Percentiles rank a stretch among this genome's conserved stretches.
phyloP scores from a whole-genome alignment of 92 coral and sea anemone genomes.

The Plumapathes pennacea region DNA sequence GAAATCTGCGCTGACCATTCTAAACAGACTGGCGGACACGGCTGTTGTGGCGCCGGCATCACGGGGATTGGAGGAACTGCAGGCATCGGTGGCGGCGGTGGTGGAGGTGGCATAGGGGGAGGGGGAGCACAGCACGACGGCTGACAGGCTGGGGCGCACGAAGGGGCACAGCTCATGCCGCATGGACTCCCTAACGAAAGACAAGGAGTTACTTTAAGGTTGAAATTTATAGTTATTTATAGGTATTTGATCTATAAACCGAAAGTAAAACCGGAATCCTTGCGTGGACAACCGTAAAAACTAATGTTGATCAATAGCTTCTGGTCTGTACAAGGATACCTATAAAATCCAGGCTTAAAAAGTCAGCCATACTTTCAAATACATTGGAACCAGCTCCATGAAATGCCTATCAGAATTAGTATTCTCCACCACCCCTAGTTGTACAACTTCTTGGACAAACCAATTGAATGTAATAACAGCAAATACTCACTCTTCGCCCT shows the following conservation, averaged over 20 bases:
- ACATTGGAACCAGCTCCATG: not conserved
- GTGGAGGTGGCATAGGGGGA: conserved; percentile 61
- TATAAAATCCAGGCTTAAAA: no score
- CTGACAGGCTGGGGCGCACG: conserved; percentile 72
- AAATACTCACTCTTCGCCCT: conserved; percentile 45
- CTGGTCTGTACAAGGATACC: not conserved
- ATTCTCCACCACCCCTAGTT: not conserved
- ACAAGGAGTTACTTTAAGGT: not conserved
- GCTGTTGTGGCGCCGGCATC: conserved; percentile 19
- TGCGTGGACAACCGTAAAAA: no score
- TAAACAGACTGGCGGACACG: conserved; percentile 53
- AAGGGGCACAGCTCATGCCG: conserved; percentile 67
- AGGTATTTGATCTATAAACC: no score
- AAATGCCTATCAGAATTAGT: not conserved
- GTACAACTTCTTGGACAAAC: not conserved
- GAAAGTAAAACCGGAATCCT: no score
- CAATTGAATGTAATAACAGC: not conserved
- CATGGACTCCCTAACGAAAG: conserved; percentile 69
- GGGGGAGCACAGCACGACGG: conserved; percentile 68
- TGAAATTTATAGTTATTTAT: not conserved
- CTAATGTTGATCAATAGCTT: not conserved
- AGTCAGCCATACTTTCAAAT: not conserved
- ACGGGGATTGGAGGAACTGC: conserved; percentile 11
- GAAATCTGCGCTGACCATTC: conserved; percentile 45
- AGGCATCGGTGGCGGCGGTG: conserved; percentile 48